phyloP scores from a whole-genome alignment of 2,888 invertebrate species.

The Hyposoter didymator region DNA sequence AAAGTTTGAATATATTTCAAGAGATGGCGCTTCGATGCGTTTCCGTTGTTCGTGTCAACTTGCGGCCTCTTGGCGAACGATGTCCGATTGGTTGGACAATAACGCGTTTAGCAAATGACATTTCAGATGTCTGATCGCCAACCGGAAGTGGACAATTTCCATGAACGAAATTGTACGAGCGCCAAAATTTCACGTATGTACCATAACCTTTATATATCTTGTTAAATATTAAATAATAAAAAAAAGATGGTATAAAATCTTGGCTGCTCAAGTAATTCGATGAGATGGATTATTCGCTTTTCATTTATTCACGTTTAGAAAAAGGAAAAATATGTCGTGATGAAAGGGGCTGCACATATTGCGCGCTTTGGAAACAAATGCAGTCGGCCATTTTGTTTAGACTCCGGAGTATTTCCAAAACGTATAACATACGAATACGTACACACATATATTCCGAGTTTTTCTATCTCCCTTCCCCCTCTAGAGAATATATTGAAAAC shows the following conservation, averaged over 20 bases:
- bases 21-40: constrained; percentile 11
- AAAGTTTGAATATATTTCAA: background rate
- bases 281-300: background rate
- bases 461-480: constrained; percentile 33
- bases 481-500: constrained; percentile 78
- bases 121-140: background rate
- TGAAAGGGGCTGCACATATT: constrained; percentile 7
- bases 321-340: background rate
- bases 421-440: constrained; percentile 72
- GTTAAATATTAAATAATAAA: constrained; percentile 4
- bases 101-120: constrained; percentile 25
- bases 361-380: constrained; percentile 26
- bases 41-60: background rate
- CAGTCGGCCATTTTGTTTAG: constrained; percentile 80
- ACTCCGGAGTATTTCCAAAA: constrained; percentile 76
- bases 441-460: constrained; percentile 22
- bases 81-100: constrained; percentile 2
- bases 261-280: background rate
- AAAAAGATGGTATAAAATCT: background rate
- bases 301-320: background rate
- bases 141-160: constrained; percentile 51
- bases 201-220: constrained; percentile 25
- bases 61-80: background rate
- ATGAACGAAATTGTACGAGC: constrained; percentile 42
- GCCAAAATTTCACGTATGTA: constrained; percentile 58